Percentiles rank a stretch among this genome's conserved stretches.
These are phyloP conservation scores for Bombus balteatus DNA, from an alignment of 1,140 invertebrate species.

Conservation along the genomic window DNA sequence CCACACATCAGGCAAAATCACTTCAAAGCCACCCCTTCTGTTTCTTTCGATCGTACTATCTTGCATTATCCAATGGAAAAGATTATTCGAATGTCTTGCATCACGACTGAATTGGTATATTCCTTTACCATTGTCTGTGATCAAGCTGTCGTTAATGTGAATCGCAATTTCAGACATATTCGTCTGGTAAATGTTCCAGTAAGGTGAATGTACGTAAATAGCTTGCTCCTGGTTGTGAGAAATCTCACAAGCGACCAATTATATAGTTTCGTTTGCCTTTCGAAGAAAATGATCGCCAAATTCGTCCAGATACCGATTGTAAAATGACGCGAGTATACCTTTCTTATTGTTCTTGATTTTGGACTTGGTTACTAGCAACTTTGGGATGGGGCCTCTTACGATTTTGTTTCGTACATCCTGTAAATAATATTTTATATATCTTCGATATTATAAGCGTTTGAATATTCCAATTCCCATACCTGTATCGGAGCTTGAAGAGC, in stretches of 20 bases:
- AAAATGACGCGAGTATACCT: constrained; percentile 93
- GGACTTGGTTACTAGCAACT: constrained; percentile 87
- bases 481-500: constrained; percentile 86
- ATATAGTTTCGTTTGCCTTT: constrained; percentile 94
- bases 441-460: neutral
- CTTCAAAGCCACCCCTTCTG: constrained; percentile 90
- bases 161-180: constrained; percentile 93
- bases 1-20: constrained; percentile 96
- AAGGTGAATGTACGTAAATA: constrained; percentile 91
- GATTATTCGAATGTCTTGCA: constrained; percentile 94
- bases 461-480: constrained; percentile 23
- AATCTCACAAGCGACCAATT: constrained; percentile 90
- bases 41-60: constrained; percentile 95
- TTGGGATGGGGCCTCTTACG: constrained; percentile 90
- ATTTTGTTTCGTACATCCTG: constrained; percentile 88
- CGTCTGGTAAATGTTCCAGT: constrained; percentile 91
- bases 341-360: constrained; percentile 91
- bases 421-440: constrained; percentile 74
- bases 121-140: constrained; percentile 92
- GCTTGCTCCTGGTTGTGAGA: constrained; percentile 91
- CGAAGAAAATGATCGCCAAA: constrained; percentile 92
- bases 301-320: constrained; percentile 94
- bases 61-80: constrained; percentile 96
- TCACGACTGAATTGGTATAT: constrained; percentile 95
- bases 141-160: constrained; percentile 92